Conservation (phyloP, 2,888 invertebrate species). For the Pycnomerus fuliginosus region DNA sequence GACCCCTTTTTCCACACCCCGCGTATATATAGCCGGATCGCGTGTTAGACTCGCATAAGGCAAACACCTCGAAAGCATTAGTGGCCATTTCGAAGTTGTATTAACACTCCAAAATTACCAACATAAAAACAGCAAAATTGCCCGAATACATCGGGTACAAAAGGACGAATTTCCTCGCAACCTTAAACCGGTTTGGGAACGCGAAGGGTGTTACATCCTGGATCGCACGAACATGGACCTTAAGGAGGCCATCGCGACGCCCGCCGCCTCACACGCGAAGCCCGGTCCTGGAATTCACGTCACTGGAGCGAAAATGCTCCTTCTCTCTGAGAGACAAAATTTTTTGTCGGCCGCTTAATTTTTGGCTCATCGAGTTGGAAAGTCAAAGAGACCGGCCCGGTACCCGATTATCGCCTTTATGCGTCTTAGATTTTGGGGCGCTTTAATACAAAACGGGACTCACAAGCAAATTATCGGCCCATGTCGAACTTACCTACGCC, state of each 20-base stretch:
- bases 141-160: conserved; percentile 18
- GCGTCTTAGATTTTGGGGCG: conserved; percentile 23
- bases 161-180: conserved; percentile 34
- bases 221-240: conserved; percentile 9
- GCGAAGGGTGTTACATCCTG: conserved; percentile 3
- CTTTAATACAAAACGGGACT: conserved; percentile 26
- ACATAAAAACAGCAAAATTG: conserved; percentile 26
- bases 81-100: conserved; percentile 53
- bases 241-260: conserved; percentile 5
- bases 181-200: no score
- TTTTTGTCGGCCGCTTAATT: conserved; percentile 40
- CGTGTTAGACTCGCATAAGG: conserved; percentile 50
- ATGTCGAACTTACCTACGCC: conserved; percentile 27
- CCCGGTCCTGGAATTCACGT: background rate
- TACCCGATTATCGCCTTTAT: conserved; percentile 32
- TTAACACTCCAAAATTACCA: conserved; percentile 49
- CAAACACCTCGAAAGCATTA: conserved; percentile 53
- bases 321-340: conserved; percentile 4
- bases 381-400: conserved; percentile 48
- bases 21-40: conserved; percentile 37
- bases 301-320: conserved; percentile 1
- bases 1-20: background rate
- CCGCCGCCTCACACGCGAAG: conserved; percentile 6
- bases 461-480: conserved; percentile 23
- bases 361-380: conserved; percentile 50